Base-by-base conservation (phyloP, 2,113 vertebrate genomes). In the Rhynchomys soricoides region DNA sequence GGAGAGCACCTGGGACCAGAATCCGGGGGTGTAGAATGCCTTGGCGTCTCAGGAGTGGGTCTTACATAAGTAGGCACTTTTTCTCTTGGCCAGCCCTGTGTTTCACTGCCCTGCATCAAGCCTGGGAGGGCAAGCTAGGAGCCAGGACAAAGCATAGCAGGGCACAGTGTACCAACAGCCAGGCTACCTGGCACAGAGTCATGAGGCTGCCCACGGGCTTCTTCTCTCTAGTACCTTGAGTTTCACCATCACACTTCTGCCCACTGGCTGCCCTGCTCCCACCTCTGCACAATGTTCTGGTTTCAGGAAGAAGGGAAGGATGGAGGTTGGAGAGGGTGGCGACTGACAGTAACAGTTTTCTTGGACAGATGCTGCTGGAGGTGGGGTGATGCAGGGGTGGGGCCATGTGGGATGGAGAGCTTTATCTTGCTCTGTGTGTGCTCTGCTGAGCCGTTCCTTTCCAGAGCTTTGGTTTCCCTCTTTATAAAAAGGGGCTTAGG, bases 141-240 rank as follows among this genome's bases (percentile, higher is more conserved):
- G 13, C 22, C 45, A 22, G 37, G 16, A 37, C 7, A 3, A 21
- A 29, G 85, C 0, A 0, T 3, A 13, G 11, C 0, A 11, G 64
- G 71, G 12, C n/a, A 1, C 26, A 16, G 75, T 64, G 40, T n/a
- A 24, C 19, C 34, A 26, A 7, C 2, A 50, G 55, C 26, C 12
- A 7, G 6, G 31, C 48, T 2, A 1, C 31, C 10, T 3, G 17
- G 50, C 22, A 1, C 16, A 1, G 50, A 31, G n/a, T 40, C 10
- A 37, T 2, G 50, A 12, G 77, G 37, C 59, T 74, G 29, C 31
- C 50, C 48, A 1, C 11, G 7, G 34, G 24, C 68, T 40, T 62
- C 34, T 45, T 13, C 64, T 85, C 15, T 7, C 12, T 7, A 6
- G 11, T 17, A 62, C 31, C 21, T n/a, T n/a, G 24, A 26, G 43